Percentiles rank a stretch among this genome's conserved stretches.
phyloP scores from a whole-genome alignment of 2,888 invertebrate species.

The Noctua pronuba region DNA sequence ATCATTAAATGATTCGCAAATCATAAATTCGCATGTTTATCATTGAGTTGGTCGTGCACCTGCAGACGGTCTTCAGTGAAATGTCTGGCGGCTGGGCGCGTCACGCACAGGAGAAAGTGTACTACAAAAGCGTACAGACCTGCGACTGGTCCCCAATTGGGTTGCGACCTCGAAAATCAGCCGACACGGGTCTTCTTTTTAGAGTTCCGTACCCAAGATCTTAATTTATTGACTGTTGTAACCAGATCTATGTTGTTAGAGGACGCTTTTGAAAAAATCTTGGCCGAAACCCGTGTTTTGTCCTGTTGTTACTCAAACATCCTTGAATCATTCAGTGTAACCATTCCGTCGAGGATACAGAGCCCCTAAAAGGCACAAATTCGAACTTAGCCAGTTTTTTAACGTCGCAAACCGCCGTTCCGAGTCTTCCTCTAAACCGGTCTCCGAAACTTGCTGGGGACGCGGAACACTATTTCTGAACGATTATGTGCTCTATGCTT shows the following conservation, averaged over 20 bases:
- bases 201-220: slow-evolving; percentile 66
- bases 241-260: not conserved
- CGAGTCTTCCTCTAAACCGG: slow-evolving; percentile 74
- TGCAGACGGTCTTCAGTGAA: slow-evolving; percentile 80
- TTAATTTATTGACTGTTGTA: slow-evolving; percentile 62
- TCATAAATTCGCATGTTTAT: slow-evolving; percentile 73
- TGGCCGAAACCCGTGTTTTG: not conserved
- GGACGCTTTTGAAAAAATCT: not conserved
- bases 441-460: slow-evolving; percentile 67
- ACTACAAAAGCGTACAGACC: slow-evolving; percentile 83
- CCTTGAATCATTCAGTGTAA: slow-evolving; percentile 30
- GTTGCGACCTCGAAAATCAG: slow-evolving; percentile 88
- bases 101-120: slow-evolving; percentile 89
- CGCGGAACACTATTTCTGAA: slow-evolving; percentile 66
- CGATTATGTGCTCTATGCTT: slow-evolving; percentile 67
- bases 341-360: slow-evolving; percentile 23
- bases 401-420: slow-evolving; percentile 67
- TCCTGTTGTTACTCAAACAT: slow-evolving; percentile 7
- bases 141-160: slow-evolving; percentile 88
- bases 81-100: slow-evolving; percentile 81
- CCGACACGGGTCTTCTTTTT: slow-evolving; percentile 80
- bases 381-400: slow-evolving; percentile 64
- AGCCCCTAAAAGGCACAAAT: slow-evolving; percentile 47
- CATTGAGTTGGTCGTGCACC: slow-evolving; percentile 70
- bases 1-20: slow-evolving; percentile 75